Conservation (phyloP, 2,797 vertebrate genomes). For the Pipistrellus pygmaeus region DNA sequence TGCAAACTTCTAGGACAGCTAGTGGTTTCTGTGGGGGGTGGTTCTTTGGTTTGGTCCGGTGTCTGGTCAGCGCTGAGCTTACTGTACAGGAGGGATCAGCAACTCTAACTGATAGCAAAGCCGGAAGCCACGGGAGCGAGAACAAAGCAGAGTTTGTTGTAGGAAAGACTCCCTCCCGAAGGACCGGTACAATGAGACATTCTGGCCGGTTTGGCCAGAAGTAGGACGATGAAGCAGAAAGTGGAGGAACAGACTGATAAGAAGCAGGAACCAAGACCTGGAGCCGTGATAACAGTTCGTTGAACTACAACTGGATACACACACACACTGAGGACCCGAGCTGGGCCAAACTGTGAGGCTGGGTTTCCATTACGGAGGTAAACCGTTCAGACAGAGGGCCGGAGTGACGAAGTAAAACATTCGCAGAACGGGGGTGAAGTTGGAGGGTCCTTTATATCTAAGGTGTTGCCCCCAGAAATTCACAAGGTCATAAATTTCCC, state of each 20-base stretch:
- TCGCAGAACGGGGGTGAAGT: not conserved
- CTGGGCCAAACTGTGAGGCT: not conserved
- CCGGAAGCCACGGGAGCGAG: constrained; percentile 54
- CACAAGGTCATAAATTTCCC: not conserved
- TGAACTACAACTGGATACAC: not conserved
- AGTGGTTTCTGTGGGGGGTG: not conserved
- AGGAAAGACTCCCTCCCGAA: constrained; percentile 62
- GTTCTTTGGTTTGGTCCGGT: not conserved
- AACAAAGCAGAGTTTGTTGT: constrained; percentile 74
- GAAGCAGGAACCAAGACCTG: constrained; percentile 54
- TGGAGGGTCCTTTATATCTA: not conserved
- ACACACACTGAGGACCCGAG: not conserved
- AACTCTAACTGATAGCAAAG: constrained; percentile 62
- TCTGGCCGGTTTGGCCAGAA: constrained; percentile 46
- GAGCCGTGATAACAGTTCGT: not conserved
- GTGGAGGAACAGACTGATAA: constrained; percentile 52
- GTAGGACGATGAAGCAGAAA: constrained; percentile 55
- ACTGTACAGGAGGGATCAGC: constrained; percentile 50
- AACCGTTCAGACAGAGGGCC: not conserved
- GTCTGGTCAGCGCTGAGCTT: constrained; percentile 9
- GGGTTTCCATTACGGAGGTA: constrained; percentile 7
- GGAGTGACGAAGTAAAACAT: not conserved
- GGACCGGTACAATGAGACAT: constrained; percentile 70
- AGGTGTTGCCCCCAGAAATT: not conserved
- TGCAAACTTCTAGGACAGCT: constrained; percentile 12